A percentile compares a stretch with the other conserved stretches of the same genome.
Conservation (phyloP, 2,113 vertebrate genomes). For the Gymnarchus niloticus region DNA sequence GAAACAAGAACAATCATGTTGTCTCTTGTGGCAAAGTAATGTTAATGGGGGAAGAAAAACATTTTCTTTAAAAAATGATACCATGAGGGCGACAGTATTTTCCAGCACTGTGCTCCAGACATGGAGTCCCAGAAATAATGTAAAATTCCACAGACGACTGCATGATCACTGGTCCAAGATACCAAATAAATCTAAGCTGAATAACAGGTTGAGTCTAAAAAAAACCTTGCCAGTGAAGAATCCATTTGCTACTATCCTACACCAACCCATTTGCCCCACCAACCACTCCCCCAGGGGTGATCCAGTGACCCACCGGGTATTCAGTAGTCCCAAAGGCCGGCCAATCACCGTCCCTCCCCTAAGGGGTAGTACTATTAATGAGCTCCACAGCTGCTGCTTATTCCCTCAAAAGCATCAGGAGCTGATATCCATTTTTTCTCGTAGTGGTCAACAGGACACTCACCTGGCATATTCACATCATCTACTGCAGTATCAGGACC, state of each 20-base stretch:
- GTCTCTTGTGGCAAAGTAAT: neutral
- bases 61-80: neutral
- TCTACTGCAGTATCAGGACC: neutral
- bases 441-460: neutral
- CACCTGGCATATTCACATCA: neutral
- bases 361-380: neutral
- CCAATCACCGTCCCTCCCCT: neutral
- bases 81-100: neutral
- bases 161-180: neutral
- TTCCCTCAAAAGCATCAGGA: neutral
- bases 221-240: neutral
- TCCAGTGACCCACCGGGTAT: neutral
- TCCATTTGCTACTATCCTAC: neutral
- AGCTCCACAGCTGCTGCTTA: neutral
- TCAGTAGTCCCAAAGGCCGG: neutral
- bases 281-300: neutral
- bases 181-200: neutral
- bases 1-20: neutral
- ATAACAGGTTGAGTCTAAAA: neutral
- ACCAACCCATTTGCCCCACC: neutral
- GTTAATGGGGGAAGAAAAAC: neutral
- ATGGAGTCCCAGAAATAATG: neutral
- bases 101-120: neutral
- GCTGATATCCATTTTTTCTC: neutral
- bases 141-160: neutral